A percentile compares a stretch with the other conserved stretches of the same genome.
phyloP scores from a whole-genome alignment of 2,888 invertebrate species.

The Augiades crinisus region DNA sequence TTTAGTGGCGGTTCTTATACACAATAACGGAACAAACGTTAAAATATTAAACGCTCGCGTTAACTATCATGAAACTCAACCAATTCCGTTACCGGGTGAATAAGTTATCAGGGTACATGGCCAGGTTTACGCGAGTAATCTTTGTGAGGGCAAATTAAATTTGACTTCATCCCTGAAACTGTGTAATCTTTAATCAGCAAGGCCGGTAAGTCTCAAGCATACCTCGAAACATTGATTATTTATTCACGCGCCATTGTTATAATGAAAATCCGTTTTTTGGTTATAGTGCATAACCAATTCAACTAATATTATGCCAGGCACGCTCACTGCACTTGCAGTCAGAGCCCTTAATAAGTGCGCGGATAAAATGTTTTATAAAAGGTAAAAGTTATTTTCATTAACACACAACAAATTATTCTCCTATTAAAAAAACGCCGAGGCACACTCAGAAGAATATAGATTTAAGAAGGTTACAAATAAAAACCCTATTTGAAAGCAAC shows the following conservation, averaged over 20 bases:
- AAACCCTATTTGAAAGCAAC: too few relatives aligned
- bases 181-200: slow-evolving; percentile 31
- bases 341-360: neutral
- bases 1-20: too few relatives aligned
- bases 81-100: slow-evolving; percentile 39
- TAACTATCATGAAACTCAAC: slow-evolving; percentile 34
- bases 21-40: neutral
- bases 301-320: slow-evolving; percentile 48
- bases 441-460: too few relatives aligned
- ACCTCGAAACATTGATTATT: slow-evolving; percentile 28
- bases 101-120: slow-evolving; percentile 45
- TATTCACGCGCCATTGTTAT: slow-evolving; percentile 32
- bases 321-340: slow-evolving; percentile 28
- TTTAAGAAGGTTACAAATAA: too few relatives aligned
- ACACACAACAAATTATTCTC: too few relatives aligned
- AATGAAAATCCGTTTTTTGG: too few relatives aligned
- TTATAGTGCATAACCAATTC: slow-evolving; percentile 63
- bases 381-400: too few relatives aligned
- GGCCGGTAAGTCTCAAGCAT: slow-evolving; percentile 22
- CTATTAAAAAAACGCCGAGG: too few relatives aligned
- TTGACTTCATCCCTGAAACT: slow-evolving; percentile 45
- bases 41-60: slow-evolving; percentile 23
- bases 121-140: slow-evolving; percentile 44
- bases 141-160: slow-evolving; percentile 52
- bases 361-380: too few relatives aligned